Evolutionary conservation across 1,140 invertebrate genomes (phyloP), one percentile per base, ranked within the genome.

Genomic region (Charaxes varanes): DNA sequence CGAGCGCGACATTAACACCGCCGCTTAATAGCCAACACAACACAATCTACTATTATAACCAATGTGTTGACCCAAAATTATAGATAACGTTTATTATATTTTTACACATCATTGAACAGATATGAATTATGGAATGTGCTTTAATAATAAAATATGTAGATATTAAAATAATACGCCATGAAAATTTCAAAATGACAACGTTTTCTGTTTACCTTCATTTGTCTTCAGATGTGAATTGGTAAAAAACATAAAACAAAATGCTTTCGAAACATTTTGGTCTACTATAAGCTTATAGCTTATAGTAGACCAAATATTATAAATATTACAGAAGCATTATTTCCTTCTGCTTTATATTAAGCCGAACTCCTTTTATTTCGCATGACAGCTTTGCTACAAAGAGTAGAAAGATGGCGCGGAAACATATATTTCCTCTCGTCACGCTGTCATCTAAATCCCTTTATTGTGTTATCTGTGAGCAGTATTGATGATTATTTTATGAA

Each of bases 1-100:
- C 54, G 53, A 27, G 30, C 41, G 21, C 34, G 45, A 41, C 41
- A 33, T 31, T 43, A 43, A 43, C 27, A 28, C 26, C n/a, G n/a
- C n/a, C n/a, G n/a, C n/a, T n/a, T n/a, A n/a, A n/a, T n/a, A n/a
- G n/a, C n/a, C n/a, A n/a, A n/a, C n/a, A n/a, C n/a, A n/a, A n/a
- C n/a, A n/a, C n/a, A n/a, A n/a, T n/a, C n/a, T n/a, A n/a, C n/a
- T n/a, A n/a, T n/a, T n/a, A n/a, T n/a, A n/a, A n/a, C n/a, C n/a
- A n/a, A n/a, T n/a, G n/a, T n/a, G n/a, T n/a, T n/a, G n/a, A n/a
- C n/a, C n/a, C n/a, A n/a, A n/a, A n/a, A n/a, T n/a, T n/a, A n/a
- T n/a, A n/a, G n/a, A n/a, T n/a, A n/a, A n/a, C n/a, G n/a, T n/a
- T n/a, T n/a, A n/a, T n/a, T n/a, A n/a, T n/a, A n/a, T n/a, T n/a